Evolutionary conservation across 2,888 invertebrate species (phyloP).

Genomic region (Pachymerium ferrugineum): DNA sequence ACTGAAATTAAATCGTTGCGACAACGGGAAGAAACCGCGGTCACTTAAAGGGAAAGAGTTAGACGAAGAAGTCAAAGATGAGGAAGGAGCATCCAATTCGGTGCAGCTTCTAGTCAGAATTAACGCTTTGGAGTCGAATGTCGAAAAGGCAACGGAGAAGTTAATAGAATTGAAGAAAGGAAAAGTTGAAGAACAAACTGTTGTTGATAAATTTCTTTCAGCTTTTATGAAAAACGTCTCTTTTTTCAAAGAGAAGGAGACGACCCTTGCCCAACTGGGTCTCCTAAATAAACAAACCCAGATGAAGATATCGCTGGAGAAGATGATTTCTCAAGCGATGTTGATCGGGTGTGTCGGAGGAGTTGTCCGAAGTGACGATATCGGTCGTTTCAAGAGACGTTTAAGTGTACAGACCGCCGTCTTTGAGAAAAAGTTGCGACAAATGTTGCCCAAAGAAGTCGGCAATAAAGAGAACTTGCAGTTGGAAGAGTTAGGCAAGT

Average conservation of each 20-base stretch:
- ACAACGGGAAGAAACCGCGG: conserved; percentile 69
- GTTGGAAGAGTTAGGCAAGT: too few relatives aligned
- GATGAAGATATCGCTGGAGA: neutral
- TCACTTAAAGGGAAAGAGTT: conserved; percentile 69
- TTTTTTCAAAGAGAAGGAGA: neutral
- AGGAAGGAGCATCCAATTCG: conserved; percentile 72
- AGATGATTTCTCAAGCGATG: neutral
- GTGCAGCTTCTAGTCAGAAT: conserved; percentile 72
- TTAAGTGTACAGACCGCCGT: neutral
- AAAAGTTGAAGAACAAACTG: neutral
- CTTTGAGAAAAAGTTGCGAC: neutral
- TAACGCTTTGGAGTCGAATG: conserved; percentile 70
- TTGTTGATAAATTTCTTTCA: too few relatives aligned
- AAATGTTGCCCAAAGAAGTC: too few relatives aligned
- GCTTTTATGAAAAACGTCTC: neutral
- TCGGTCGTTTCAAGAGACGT: neutral
- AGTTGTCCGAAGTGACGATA: neutral
- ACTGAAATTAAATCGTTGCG: conserved; percentile 70
- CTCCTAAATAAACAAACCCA: neutral
- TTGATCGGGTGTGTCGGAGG: neutral
- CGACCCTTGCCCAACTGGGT: neutral
- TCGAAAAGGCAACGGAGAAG: conserved; percentile 45
- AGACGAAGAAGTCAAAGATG: conserved; percentile 70
- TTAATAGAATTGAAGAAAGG: neutral
- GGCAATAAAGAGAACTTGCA: too few relatives aligned